Evolutionary conservation across 2,113 vertebrate genomes (phyloP).

Genomic region (Lophius piscatorius): DNA sequence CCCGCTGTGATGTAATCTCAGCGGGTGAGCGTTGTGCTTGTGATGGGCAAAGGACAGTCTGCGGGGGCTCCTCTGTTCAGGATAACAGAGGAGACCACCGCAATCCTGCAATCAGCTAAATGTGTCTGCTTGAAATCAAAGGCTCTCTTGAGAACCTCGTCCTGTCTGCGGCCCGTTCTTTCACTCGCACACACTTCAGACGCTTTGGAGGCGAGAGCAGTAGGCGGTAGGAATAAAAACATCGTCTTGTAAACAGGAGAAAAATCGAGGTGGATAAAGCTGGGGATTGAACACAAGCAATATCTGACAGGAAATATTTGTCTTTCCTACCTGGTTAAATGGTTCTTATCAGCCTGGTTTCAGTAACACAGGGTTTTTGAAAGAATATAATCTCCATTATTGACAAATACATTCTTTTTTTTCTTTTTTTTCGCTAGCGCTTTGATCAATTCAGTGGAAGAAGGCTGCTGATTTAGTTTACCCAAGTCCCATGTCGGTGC

Average conservation of each 20-base stretch:
- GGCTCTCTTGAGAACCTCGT: constrained; percentile 29
- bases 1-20: not conserved
- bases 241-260: constrained; percentile 22
- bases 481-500: not conserved
- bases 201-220: constrained; percentile 17
- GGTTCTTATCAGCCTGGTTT: not conserved
- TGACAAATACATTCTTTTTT: no score
- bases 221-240: constrained; percentile 25
- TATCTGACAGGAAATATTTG: no score
- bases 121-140: constrained; percentile 51
- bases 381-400: no score
- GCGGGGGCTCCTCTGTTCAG: constrained; percentile 1
- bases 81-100: constrained; percentile 14
- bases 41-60: constrained; percentile 11
- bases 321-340: not conserved
- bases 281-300: no score
- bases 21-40: constrained; percentile 18
- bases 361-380: no score
- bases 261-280: constrained; percentile 27
- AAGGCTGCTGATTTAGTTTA: not conserved
- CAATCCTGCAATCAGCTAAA: constrained; percentile 51
- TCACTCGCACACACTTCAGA: constrained; percentile 5
- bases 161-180: not conserved
- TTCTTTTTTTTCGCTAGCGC: no score
- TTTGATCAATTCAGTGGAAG: not conserved